Evolutionary conservation across 2,113 vertebrate species (phyloP), one percentile per base, ranked within the genome.

Genomic region (Callocephalon fimbriatum): DNA sequence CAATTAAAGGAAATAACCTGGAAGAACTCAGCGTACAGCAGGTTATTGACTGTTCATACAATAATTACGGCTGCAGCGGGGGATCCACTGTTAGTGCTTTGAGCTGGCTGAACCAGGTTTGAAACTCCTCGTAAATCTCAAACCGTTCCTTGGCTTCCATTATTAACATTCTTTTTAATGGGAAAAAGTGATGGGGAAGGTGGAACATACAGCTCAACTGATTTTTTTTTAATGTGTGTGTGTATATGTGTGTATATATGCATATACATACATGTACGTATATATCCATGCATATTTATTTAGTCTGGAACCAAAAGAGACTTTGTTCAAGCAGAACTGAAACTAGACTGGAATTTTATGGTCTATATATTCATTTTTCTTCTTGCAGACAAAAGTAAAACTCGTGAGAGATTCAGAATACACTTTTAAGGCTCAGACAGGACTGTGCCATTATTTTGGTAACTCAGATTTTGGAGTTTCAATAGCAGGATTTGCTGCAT

Each of bases 21-120:
- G 96, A 98, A 93, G 93, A 97, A 40, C 98, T 99, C 32, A 99
- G 99, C 2, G 98, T 99, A 6, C 99, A 99, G 97, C 99, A 99
- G 89, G 98, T 99, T 88, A 96, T 99, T 53, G 99, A 99, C 91
- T 99, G 99, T 58, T 99, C 99, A 0, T 99, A 98, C 71, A 97
- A 86, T 38, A 99, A 99, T 51, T 76, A 95, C 0, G 99, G 99
- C 81, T 99, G 99, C 87, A 95, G 72, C 0, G 99, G 99, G 32
- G 99, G 99, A 75, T 99, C 99, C 13, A 97, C 98, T 3, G 20
- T 98, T 16, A 80, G 15, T 10, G 98, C 99, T 42, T 71, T 99
- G 91, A 94, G 67, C 53, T 99, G 99, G 99, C 93, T 99, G 38
- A 98, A 98, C 85, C 97, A 98, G 98, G 99, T 99, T 56, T 85